phyloP scores from a whole-genome alignment of 2,113 vertebrate genomes.

The Mellivora capensis region DNA sequence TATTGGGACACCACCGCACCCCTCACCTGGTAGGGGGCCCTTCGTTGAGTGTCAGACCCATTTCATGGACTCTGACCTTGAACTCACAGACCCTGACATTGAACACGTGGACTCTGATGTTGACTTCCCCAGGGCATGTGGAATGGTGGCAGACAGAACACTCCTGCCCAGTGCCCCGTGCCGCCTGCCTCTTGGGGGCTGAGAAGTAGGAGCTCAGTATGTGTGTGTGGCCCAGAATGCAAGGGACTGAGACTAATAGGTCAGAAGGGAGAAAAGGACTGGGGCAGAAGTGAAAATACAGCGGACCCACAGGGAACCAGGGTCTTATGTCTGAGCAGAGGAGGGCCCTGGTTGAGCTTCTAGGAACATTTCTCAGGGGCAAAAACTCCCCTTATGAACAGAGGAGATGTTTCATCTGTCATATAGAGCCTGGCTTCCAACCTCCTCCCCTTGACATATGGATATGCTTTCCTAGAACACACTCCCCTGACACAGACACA shows the following conservation, averaged over 20 bases:
- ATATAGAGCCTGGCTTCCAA: not conserved
- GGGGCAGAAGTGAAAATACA: not conserved
- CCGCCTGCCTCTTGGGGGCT: not conserved
- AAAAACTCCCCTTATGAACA: not conserved
- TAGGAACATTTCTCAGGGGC: not conserved
- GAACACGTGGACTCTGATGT: no score
- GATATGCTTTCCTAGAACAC: not conserved
- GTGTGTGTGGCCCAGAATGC: not conserved
- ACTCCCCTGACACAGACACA: not conserved
- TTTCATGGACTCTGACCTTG: not conserved
- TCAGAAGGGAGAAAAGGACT: not conserved
- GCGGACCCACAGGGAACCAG: not conserved
- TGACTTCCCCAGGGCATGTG: not conserved
- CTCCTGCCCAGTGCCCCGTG: not conserved
- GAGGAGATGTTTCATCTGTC: not conserved
- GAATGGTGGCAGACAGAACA: accelerated
- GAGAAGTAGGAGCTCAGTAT: not conserved
- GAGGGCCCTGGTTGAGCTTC: not conserved
- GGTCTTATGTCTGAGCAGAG: not conserved
- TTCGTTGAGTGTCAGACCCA: not conserved
- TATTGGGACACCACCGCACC: not conserved
- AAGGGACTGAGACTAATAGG: not conserved
- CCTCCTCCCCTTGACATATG: not conserved
- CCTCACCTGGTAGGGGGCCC: not conserved
- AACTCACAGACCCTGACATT: no score